Base-by-base conservation (phyloP, 1,140 invertebrate species). In the Panagrolaimus sp. region DNA sequence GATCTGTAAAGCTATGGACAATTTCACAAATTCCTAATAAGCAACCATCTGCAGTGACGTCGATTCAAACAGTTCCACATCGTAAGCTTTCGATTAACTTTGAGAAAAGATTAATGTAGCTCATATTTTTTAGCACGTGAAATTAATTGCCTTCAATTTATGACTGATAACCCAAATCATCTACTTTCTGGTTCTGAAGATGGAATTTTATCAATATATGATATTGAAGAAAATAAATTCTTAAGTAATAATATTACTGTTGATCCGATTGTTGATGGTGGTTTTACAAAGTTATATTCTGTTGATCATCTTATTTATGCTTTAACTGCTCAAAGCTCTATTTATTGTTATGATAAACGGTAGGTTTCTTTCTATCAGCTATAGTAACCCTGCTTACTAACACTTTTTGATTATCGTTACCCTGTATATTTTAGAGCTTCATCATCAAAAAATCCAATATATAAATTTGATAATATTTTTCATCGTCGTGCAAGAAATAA, bases 241-340 rank as follows among this genome's bases (percentile, higher is more conserved):
- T 45, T 75, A 11, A 77, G 72, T n/a, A 67, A 27, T 27, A 57
- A 62, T 14, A 51, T 73, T 20, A 45, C 62, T 46, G n/a, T 75
- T 2, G 75, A 75, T 47, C 43, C 45, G 9, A 63, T 78, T 31
- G 16, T 51, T 13, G 66, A 75, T 27, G 74, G 74, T 1, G 47
- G 57, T 13, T 67, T 75, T 9, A 63, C 62, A n/a, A 44, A 76
- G 25, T 20, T 76, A 38, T 70, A 68, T 48, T 51, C 53, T 25
- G 69, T 65, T 27, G 73, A 78, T 42, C 63, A 78, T 65, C 42
- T 76, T 11, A 75, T 78, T 61, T 76, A 78, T 53, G 77, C 74
- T 5, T 43, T 76, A 9, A 76, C 76, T 5, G 77, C 76, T 66
- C 74, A 76, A 44, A 65, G 65, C 14, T 42, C 8, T 31, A 61